Conservation (phyloP, 2,113 vertebrate genomes). For the Pica pica region DNA sequence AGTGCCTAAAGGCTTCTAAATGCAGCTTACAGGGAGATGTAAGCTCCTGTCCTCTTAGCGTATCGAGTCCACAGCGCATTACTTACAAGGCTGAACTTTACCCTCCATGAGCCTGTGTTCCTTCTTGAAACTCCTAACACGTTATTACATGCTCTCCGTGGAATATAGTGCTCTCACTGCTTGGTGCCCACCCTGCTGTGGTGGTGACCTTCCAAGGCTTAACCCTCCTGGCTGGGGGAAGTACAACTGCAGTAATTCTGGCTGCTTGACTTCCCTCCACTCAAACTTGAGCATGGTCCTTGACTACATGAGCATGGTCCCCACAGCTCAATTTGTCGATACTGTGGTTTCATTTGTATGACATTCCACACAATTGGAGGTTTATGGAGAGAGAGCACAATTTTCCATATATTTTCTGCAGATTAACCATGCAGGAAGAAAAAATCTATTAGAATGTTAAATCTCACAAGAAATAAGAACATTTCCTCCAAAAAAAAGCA, state of each 20-base stretch:
- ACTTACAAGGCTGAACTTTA: not conserved
- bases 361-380: not conserved
- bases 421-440: not conserved
- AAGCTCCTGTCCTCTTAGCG: not conserved
- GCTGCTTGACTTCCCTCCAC: not conserved
- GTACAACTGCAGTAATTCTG: not conserved
- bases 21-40: not conserved
- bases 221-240: not conserved
- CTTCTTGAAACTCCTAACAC: fast-evolving
- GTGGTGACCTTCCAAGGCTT: not conserved
- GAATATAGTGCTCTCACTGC: not conserved
- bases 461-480: not conserved
- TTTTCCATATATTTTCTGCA: not conserved
- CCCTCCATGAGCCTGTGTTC: not conserved
- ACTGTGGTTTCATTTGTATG: not conserved
- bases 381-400: not conserved
- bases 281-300: not conserved
- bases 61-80: fast-evolving
- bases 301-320: not conserved
- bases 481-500: not conserved
- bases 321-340: not conserved
- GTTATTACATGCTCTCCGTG: fast-evolving
- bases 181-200: not conserved
- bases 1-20: not conserved
- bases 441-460: not conserved